Percentiles rank a stretch among this genome's conserved stretches.
Evolutionary conservation across 2,113 vertebrate genomes (phyloP).

Genomic region (Helogale parvula): DNA sequence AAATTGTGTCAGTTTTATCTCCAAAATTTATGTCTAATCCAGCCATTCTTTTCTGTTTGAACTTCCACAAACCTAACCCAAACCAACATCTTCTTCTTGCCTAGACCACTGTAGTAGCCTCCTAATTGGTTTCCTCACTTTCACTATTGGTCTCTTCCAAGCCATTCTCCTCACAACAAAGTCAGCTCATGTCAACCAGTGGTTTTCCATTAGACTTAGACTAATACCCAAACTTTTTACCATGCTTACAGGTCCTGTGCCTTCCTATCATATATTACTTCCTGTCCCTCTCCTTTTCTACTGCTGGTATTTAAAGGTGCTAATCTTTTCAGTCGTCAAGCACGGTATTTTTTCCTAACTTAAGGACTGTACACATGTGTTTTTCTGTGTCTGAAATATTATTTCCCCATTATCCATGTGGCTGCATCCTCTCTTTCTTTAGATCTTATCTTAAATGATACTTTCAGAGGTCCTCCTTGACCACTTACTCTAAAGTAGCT

Average conservation of each 20-base stretch:
- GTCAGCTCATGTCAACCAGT: background rate
- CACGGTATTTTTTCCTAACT: background rate
- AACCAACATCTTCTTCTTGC: background rate
- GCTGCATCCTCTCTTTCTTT: background rate
- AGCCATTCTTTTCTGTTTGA: conserved; percentile 11
- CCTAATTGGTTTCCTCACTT: background rate
- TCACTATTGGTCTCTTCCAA: background rate
- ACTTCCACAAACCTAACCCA: background rate
- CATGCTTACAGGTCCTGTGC: background rate
- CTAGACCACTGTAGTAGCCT: background rate
- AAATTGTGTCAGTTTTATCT: background rate
- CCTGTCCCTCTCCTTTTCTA: background rate
- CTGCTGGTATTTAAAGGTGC: background rate
- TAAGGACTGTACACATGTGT: background rate
- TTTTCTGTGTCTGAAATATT: background rate
- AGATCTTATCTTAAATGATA: background rate
- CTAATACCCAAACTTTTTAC: background rate
- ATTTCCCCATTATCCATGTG: background rate
- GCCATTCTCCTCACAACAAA: background rate
- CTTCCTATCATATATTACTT: background rate
- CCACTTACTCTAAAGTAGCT: background rate
- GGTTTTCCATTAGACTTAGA: background rate
- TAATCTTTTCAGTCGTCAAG: background rate
- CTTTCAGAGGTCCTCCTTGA: background rate
- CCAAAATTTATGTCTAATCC: background rate